Evolutionary conservation across 2,113 vertebrate genomes (phyloP).

Genomic region (Phylloscopus whistleri): DNA sequence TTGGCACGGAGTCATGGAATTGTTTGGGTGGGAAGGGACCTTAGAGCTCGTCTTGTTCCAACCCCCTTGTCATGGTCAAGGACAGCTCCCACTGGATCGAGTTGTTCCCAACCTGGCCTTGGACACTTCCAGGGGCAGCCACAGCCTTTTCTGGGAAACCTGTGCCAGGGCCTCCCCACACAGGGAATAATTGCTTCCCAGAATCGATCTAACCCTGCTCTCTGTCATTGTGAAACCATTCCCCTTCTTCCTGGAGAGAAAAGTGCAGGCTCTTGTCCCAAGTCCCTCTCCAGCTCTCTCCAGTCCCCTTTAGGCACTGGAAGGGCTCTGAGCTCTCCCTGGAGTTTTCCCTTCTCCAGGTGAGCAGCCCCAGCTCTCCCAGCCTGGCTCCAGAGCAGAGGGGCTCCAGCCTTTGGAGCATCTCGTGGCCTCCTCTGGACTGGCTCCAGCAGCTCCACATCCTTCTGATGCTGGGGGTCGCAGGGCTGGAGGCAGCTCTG

Average conservation of each 20-base stretch:
- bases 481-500: background rate
- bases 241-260: background rate
- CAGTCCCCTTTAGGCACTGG: rapidly evolving
- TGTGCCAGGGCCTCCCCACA: background rate
- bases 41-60: background rate
- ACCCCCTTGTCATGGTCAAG: background rate
- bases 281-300: background rate
- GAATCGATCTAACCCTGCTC: background rate
- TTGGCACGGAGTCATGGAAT: background rate
- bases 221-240: background rate
- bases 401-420: background rate
- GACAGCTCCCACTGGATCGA: background rate
- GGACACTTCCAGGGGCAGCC: background rate
- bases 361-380: background rate
- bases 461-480: background rate
- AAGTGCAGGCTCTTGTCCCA: background rate
- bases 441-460: rapidly evolving
- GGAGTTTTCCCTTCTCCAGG: background rate
- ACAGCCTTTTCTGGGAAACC: background rate
- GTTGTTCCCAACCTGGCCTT: background rate
- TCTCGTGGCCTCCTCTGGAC: rapidly evolving
- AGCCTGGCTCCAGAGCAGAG: background rate
- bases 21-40: background rate
- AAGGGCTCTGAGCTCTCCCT: background rate
- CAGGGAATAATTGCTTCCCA: background rate